These are phyloP conservation scores for Xestobium rufovillosum DNA, from an alignment of 2,888 invertebrate species.

Conservation along the genomic window DNA sequence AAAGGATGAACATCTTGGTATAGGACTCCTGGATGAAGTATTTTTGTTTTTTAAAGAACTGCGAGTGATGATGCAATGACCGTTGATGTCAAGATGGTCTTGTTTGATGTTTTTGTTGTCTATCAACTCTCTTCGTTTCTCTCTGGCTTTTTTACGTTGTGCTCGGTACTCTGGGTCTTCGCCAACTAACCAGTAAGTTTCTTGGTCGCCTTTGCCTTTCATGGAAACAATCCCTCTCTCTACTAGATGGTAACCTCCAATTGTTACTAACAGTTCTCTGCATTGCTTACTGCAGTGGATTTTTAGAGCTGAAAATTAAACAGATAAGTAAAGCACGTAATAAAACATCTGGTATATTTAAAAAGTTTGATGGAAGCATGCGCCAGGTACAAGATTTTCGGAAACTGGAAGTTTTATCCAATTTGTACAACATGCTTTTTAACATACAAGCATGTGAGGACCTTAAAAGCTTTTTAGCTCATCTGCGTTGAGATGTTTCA, in stretches of 20 bases:
- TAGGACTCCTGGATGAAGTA: constrained; percentile 48
- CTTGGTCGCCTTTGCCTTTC: constrained; percentile 78
- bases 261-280: constrained; percentile 56
- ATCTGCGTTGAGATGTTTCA: too few species aligned
- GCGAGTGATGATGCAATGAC: constrained; percentile 43
- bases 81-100: constrained; percentile 27
- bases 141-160: constrained; percentile 48
- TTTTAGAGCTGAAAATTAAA: constrained; percentile 54
- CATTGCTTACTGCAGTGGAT: constrained; percentile 77
- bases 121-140: constrained; percentile 43
- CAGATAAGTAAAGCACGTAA: too few species aligned
- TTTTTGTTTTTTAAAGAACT: constrained; percentile 66
- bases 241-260: constrained; percentile 68
- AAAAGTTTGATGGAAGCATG: too few species aligned
- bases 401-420: too few species aligned
- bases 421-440: too few species aligned
- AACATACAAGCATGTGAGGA: too few species aligned
- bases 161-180: constrained; percentile 59
- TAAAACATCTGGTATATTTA: too few species aligned
- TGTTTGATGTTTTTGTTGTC: constrained; percentile 32
- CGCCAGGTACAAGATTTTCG: too few species aligned
- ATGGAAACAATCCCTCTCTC: constrained; percentile 72
- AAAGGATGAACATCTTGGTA: constrained; percentile 66
- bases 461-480: too few species aligned
- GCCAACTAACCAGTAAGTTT: constrained; percentile 76